Base-by-base conservation (phyloP, 2,888 invertebrate species). In the Ochropleura leucogaster region DNA sequence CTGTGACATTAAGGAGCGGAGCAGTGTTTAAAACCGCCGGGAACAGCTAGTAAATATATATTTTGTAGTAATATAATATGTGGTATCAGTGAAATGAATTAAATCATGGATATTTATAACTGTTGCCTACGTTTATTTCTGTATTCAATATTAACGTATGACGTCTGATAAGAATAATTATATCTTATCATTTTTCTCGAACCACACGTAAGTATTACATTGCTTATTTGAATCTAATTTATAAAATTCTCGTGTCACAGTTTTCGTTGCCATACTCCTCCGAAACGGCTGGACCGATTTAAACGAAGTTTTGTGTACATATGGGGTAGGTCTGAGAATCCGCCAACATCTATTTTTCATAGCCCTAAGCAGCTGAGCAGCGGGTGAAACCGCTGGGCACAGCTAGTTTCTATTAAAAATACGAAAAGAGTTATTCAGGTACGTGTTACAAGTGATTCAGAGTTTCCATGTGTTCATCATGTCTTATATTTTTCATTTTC, bases 91-190 rank as follows among this genome's bases (percentile, higher is more conserved):
- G 20, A 30, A 30, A 57, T 4, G 12, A 18, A 42, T 69, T 51
- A 44, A 20, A 64, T 64, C 44, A 65, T 53, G 30, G 30, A 46
- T 71, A 71, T 70, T 63, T 51, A 70, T 69, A 51, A 20, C 14
- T 5, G 12, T 51, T 42, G 6, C n/a, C 12, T 51, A 63, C 20
- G n/a, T 42, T 20, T 49, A 59, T 62, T 42, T 62, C 42, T 62
- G 42, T 12, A 51, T 63, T 42, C 42, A 12, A 70, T 30, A 51
- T 30, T 4, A 42, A 14, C 57, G 20, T 42, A 53, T 20, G 30
- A 59, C 30, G 59, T 30, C 44, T 51, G 69, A 46, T 60, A 68
- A 16, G 49, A 46, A 14, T 12, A 4, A 9, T 47, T 72, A 42
- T 53, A 72, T 63, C 69, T 73, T 44, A 72, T 72, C 30, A 42